Base-by-base conservation (phyloP, 2,797 vertebrate genomes). In the Micropoecilia bifurca region DNA sequence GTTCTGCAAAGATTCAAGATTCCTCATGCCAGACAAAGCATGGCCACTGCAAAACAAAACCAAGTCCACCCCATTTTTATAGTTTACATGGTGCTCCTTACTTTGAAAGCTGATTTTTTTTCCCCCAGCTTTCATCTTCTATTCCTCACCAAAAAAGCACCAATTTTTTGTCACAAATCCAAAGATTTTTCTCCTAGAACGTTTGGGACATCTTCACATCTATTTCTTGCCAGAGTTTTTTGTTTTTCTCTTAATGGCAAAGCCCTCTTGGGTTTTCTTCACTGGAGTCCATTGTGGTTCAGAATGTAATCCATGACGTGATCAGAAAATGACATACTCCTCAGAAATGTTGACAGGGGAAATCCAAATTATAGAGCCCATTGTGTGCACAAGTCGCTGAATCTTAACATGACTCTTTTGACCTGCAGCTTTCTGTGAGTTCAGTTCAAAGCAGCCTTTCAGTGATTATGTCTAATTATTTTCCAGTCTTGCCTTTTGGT, bases 341-440 rank as follows among this genome's bases (percentile, higher is more conserved):
- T 14, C 39, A 45, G 12, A 71, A 45, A 28, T 1, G 12, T 43
- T 25, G n/a, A 36, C 14, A 8, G 61, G 61, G 36, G 9, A 6
- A 33, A 61, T 61, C 57, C 12, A 61, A 30, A 61, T 61, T 30
- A 13, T 6, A 30, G 1, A 28, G 28, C 12, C 36, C 36, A 69
- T 69, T 69, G 39, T 41, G 9, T 69, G 36, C 6, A 1, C 61
- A 82, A 84, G 74, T 81, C 78, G 74, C 72, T 72, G 22, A 72
- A 79, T 83, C 71, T 84, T 84, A 80, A 87, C 81, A 87, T 83
- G 77, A 77, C 13, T 25, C 66, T 80, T 80, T 72, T 71, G 79
- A 80, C 77, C 78, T 80, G 69, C 69, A 81, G 61, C 86, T 75
- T 73, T 22, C 69, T 72, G 43, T 47, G 25, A 66, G 78, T 28